Evolutionary conservation across 2,113 vertebrate genomes (phyloP).

Genomic region (Phaetusa simplex): DNA sequence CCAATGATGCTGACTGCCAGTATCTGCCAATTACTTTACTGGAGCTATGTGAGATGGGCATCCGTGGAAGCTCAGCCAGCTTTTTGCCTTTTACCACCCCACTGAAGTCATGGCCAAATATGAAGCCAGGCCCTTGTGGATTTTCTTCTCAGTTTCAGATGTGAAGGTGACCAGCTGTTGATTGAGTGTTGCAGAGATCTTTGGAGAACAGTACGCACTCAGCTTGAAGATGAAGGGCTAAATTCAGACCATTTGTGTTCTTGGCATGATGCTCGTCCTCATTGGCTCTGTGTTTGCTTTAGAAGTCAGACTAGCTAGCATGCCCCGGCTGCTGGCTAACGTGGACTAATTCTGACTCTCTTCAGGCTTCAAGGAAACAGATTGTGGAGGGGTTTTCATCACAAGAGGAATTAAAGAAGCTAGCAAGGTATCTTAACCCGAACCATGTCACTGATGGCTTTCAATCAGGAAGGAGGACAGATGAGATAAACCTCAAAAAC

Average conservation of each 20-base stretch:
- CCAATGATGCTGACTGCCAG: neutral
- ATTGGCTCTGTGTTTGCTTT: constrained; percentile 38
- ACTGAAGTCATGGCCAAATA: neutral
- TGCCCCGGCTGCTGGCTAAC: neutral
- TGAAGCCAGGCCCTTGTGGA: neutral
- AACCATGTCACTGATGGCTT: neutral
- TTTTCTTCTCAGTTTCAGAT: constrained; percentile 42
- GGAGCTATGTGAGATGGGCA: neutral
- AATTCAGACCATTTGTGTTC: constrained; percentile 56
- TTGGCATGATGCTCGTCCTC: constrained; percentile 12
- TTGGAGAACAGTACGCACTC: neutral
- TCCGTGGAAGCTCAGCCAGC: neutral
- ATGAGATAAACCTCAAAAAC: constrained; percentile 44
- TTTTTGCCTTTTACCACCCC: neutral
- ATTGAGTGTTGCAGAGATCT: constrained; percentile 25
- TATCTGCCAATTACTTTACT: neutral
- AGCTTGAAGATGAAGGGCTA: constrained; percentile 28
- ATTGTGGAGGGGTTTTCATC: constrained; percentile 35
- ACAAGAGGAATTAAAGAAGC: constrained; percentile 32
- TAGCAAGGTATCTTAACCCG: neutral
- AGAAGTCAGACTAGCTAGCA: constrained; percentile 47
- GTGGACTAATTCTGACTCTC: constrained; percentile 25
- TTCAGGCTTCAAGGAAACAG: constrained; percentile 36
- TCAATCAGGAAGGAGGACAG: constrained; percentile 37
- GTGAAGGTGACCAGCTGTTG: constrained; percentile 45